phyloP scores from a whole-genome alignment of 2,888 invertebrate species.

The Limnephilus auricula region DNA sequence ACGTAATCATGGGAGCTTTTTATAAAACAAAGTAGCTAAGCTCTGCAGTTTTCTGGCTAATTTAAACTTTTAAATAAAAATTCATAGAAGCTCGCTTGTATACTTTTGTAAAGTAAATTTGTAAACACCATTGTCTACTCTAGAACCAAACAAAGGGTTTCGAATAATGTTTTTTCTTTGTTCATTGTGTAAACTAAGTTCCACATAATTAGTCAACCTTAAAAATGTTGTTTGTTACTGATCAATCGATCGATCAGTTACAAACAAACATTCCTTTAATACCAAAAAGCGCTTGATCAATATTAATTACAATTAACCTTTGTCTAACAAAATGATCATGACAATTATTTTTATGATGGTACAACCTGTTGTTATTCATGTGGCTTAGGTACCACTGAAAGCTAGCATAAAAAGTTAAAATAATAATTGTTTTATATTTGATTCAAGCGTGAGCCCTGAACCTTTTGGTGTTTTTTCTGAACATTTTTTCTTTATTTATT shows the following conservation, averaged over 20 bases:
- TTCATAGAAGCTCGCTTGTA: neutral
- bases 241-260: neutral
- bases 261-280: too few species aligned
- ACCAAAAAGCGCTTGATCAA: too few species aligned
- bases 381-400: neutral
- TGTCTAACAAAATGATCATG: too few species aligned
- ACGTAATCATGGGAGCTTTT: neutral
- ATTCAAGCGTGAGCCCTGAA: neutral
- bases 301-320: too few species aligned
- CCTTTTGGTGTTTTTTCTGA: neutral
- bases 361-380: neutral
- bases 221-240: neutral
- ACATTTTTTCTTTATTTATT: neutral
- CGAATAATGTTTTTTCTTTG: neutral
- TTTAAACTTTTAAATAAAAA: neutral
- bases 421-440: neutral
- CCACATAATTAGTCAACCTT: neutral
- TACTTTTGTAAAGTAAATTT: neutral
- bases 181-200: neutral
- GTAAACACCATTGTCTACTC: neutral
- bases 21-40: neutral
- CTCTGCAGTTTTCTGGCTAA: neutral
- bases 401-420: neutral
- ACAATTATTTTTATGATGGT: too few species aligned
- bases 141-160: neutral